Conservation (phyloP, 2,113 vertebrate genomes). For the Tichodroma muraria region DNA sequence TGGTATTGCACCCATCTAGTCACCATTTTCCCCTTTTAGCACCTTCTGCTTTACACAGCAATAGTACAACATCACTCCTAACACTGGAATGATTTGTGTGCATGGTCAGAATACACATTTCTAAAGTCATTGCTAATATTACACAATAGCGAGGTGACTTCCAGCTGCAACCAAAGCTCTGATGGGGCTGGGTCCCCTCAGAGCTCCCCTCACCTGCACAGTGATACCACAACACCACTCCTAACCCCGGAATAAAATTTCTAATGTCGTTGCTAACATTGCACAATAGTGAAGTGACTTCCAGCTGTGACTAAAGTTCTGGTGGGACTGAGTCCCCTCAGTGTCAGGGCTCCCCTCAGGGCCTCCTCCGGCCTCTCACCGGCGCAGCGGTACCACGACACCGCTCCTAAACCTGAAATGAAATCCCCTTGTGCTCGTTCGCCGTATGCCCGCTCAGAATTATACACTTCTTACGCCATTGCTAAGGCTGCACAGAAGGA, state of each 20-base stretch:
- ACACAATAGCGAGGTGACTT: neutral
- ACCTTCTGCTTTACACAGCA: neutral
- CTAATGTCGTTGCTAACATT: neutral
- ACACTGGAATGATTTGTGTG: fast-evolving
- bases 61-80: neutral
- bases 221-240: no score
- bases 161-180: neutral
- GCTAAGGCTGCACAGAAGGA: fast-evolving
- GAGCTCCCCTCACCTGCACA: neutral
- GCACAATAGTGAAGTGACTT: neutral
- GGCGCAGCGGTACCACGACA: fast-evolving
- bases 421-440: neutral
- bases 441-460: fast-evolving
- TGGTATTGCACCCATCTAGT: neutral
- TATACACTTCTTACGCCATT: fast-evolving
- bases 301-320: neutral
- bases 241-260: neutral
- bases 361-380: neutral
- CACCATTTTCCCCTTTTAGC: neutral
- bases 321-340: neutral
- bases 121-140: no score
- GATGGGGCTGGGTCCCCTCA: neutral
- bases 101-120: neutral
- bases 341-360: neutral
- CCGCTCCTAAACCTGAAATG: no score